Percentiles rank a stretch among this genome's conserved stretches.
Evolutionary conservation across 2,113 vertebrate species (phyloP).

Genomic region (Lepidothrix coronata): DNA sequence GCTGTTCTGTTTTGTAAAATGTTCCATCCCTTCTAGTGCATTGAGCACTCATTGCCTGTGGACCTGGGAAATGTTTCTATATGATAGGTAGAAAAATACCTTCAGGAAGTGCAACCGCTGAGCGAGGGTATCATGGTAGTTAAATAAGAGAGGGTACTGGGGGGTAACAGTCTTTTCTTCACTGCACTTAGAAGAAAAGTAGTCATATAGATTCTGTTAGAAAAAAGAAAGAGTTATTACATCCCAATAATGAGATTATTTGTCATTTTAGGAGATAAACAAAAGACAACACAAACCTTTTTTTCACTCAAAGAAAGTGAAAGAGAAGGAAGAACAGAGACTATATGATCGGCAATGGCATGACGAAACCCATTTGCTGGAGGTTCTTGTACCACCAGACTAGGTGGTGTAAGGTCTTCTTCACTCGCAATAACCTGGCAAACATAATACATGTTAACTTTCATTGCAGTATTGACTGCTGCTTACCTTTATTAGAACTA

Average conservation of each 20-base stretch:
- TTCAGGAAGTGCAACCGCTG: conserved; percentile 72
- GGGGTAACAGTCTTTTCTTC: not conserved
- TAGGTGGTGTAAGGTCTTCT: conserved; percentile 48
- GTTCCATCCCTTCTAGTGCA: not conserved
- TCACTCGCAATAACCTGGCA: conserved; percentile 83
- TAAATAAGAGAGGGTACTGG: conserved; percentile 76
- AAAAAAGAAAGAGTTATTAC: not conserved
- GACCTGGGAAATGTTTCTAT: not conserved
- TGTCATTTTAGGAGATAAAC: not conserved
- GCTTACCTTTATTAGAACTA: not conserved
- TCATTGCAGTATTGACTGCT: not conserved
- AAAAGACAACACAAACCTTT: conserved; percentile 69
- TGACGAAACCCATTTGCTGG: conserved; percentile 64
- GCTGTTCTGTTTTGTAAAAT: not conserved
- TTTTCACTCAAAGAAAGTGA: conserved; percentile 70
- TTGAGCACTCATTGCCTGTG: not conserved
- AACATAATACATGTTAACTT: not conserved
- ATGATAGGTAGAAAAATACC: conserved; percentile 41
- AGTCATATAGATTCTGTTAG: conserved; percentile 65
- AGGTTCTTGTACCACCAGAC: conserved; percentile 7
- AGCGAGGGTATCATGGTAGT: conserved; percentile 77
- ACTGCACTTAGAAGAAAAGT: conserved; percentile 54
- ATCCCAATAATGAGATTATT: not conserved
- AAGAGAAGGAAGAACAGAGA: conserved; percentile 78
- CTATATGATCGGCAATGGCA: conserved; percentile 73